Evolutionary conservation across 2,888 invertebrate genomes (phyloP).

Genomic region (Chloroclysta siterata): DNA sequence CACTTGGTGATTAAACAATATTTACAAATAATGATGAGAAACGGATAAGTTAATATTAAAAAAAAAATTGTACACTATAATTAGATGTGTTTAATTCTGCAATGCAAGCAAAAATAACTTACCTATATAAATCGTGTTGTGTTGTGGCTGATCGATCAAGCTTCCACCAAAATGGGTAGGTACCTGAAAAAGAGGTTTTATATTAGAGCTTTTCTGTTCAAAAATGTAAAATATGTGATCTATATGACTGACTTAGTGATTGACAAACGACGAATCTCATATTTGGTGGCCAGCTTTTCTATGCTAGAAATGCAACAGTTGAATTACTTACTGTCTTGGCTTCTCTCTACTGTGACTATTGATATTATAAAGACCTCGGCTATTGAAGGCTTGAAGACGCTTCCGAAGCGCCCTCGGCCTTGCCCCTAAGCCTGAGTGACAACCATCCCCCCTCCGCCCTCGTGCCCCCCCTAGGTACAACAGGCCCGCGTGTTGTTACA

Average conservation of each 20-base stretch:
- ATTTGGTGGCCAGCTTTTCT: not conserved
- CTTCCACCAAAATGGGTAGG: not conserved
- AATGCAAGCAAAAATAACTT: not conserved
- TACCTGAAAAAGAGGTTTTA: not conserved
- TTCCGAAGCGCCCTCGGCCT: constrained; percentile 8
- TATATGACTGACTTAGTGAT: too few species aligned
- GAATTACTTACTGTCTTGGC: not conserved
- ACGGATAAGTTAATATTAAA: too few species aligned
- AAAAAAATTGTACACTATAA: too few species aligned
- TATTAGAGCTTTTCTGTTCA: not conserved
- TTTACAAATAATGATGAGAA: too few species aligned
- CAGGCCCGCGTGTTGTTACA: too few species aligned
- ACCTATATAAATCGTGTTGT: not conserved
- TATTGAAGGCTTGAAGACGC: constrained; percentile 5
- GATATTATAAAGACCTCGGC: constrained; percentile 7
- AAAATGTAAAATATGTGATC: not conserved
- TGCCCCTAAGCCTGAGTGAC: constrained; percentile 32
- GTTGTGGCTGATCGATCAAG: not conserved
- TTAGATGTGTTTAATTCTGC: too few species aligned
- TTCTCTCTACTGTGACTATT: constrained; percentile 5
- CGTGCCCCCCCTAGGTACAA: not conserved
- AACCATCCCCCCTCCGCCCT: constrained; percentile 8
- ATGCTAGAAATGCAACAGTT: not conserved
- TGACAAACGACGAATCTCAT: too few species aligned
- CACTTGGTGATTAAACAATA: too few species aligned